Evolutionary conservation across 2,797 vertebrate species (phyloP).

Genomic region (Steatocranus sp.): DNA sequence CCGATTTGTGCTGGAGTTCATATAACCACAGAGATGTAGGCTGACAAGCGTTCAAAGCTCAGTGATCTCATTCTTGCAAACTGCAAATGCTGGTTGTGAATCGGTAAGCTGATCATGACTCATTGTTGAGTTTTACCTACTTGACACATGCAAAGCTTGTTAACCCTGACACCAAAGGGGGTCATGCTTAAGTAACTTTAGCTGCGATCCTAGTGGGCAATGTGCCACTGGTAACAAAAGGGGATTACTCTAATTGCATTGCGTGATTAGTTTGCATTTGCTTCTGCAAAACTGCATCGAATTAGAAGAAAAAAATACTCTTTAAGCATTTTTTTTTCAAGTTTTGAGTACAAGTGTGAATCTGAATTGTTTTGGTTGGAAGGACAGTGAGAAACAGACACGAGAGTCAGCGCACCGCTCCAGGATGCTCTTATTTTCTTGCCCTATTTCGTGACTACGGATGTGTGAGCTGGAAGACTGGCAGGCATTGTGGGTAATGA

Average conservation of each 20-base stretch:
- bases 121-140: constrained; percentile 5
- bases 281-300: not conserved
- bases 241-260: not conserved
- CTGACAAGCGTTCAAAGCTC: not conserved
- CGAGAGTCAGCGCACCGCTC: not conserved
- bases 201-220: not conserved
- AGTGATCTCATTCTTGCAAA: not conserved
- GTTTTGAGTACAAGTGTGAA: not conserved
- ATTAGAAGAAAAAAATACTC: not conserved
- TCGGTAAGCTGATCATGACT: constrained; percentile 33
- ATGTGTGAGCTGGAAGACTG: constrained; percentile 20
- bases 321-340: not conserved
- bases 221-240: not conserved
- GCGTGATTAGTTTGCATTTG: not conserved
- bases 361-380: not conserved
- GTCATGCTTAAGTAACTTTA: not conserved
- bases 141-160: constrained; percentile 36
- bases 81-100: not conserved
- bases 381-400: not conserved
- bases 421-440: constrained; percentile 24
- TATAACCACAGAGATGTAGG: not conserved
- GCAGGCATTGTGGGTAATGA: constrained; percentile 52
- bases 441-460: constrained; percentile 33
- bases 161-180: constrained; percentile 21
- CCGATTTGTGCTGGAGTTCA: not conserved